Evolutionary conservation across 1,140 invertebrate genomes (phyloP).

Genomic region (Bombus huntii): DNA sequence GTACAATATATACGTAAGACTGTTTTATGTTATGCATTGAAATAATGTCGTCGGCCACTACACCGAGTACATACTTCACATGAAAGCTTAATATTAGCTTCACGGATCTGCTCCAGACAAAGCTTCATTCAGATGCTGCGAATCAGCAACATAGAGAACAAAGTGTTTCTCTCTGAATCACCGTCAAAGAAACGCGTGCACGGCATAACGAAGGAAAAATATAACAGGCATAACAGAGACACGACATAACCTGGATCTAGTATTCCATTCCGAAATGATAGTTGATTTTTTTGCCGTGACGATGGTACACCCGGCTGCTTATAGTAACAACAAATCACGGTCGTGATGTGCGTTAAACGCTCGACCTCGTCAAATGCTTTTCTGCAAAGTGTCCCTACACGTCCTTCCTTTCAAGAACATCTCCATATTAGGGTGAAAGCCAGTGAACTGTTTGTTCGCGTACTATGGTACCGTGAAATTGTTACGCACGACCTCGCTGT

Average conservation of each 20-base stretch:
- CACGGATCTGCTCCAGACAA: background rate
- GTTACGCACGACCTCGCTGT: background rate
- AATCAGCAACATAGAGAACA: background rate
- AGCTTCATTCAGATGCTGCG: background rate
- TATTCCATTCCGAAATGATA: constrained; percentile 26
- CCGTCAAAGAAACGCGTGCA: background rate
- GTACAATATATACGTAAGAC: no score
- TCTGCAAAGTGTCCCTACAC: background rate
- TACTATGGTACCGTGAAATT: constrained; percentile 5
- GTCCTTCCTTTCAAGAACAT: constrained; percentile 38
- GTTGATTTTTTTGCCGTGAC: constrained; percentile 6
- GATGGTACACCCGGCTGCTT: constrained; percentile 13
- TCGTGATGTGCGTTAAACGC: constrained; percentile 11
- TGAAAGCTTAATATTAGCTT: background rate
- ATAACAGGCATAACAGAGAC: constrained; percentile 3
- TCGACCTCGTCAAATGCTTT: background rate
- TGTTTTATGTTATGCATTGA: no score
- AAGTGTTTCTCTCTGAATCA: background rate
- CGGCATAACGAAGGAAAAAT: background rate
- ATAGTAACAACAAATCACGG: constrained; percentile 34
- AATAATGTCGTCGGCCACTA: no score
- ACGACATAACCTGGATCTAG: background rate
- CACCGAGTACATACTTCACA: no score
- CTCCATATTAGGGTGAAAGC: constrained; percentile 29
- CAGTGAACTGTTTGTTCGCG: constrained; percentile 9